A percentile compares a stretch with the other conserved stretches of the same genome.
phyloP scores from a whole-genome alignment of 2,113 vertebrate species.

The Neofelis nebulosa region DNA sequence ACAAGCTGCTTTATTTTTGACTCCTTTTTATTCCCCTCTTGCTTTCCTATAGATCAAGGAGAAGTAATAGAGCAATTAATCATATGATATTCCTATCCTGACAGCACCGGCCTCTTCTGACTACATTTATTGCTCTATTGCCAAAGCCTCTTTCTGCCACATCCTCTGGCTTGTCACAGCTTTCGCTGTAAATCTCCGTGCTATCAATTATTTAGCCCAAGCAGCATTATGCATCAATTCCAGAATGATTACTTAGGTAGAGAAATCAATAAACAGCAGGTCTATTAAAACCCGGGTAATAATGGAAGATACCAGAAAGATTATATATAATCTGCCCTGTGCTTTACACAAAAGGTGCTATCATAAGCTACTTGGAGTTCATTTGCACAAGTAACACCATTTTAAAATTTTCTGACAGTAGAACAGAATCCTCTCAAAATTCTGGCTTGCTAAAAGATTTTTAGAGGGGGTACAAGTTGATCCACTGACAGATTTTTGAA shows the following conservation, averaged over 20 bases:
- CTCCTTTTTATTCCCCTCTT: conserved; percentile 58
- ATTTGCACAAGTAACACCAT: neutral
- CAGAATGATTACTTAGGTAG: conserved; percentile 71
- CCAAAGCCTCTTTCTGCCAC: neutral
- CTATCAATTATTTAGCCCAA: conserved; percentile 72
- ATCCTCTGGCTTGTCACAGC: conserved; percentile 39
- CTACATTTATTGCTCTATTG: conserved; percentile 57
- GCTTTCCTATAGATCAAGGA: neutral
- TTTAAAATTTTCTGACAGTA: conserved; percentile 19
- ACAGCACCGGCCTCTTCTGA: conserved; percentile 48
- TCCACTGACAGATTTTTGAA: conserved; percentile 34
- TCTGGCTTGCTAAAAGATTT: conserved; percentile 56
- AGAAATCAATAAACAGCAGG: conserved; percentile 79
- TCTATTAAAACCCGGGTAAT: conserved; percentile 77
- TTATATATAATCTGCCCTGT: conserved; percentile 58
- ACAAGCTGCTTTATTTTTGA: neutral
- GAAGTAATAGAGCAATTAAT: conserved; percentile 79
- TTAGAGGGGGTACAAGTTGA: neutral
- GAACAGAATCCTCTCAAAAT: conserved; percentile 57
- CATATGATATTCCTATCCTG: conserved; percentile 55
- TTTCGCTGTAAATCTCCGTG: conserved; percentile 64
- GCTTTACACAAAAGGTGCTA: conserved; percentile 56
- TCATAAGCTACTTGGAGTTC: conserved; percentile 62
- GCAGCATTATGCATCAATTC: conserved; percentile 65
- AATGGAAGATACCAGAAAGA: conserved; percentile 63